Percentiles rank a stretch among this genome's conserved stretches.
These are phyloP conservation scores for Nanorana parkeri DNA, from an alignment of 2,113 vertebrate species.

Conservation along the genomic window DNA sequence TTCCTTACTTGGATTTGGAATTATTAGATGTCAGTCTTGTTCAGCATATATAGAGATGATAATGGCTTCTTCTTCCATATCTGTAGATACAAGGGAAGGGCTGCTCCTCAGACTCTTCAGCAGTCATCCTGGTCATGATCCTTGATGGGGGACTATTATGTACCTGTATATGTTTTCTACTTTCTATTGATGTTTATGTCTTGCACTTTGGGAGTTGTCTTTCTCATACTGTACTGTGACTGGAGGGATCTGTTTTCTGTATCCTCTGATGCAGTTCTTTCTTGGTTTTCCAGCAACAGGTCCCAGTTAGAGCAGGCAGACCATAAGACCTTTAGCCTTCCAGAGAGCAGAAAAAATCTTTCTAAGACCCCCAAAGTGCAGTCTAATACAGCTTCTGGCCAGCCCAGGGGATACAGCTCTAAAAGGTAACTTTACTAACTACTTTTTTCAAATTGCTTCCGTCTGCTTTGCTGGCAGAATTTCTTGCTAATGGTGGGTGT, in stretches of 20 bases:
- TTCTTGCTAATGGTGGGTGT: neutral
- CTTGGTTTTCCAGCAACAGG: constrained; percentile 86
- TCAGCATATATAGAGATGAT: no score
- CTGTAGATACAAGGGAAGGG: no score
- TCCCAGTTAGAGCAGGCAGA: constrained; percentile 99
- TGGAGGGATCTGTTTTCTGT: constrained; percentile 17
- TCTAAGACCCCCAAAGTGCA: constrained; percentile 99
- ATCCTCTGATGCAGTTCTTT: constrained; percentile 45
- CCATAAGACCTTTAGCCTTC: constrained; percentile 97
- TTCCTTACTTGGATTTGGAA: no score
- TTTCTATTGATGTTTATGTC: no score
- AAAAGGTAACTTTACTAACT: constrained; percentile 89
- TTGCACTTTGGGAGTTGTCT: neutral
- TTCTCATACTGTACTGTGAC: neutral
- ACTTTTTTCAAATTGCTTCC: constrained; percentile 55
- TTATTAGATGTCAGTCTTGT: no score
- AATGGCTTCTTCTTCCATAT: no score
- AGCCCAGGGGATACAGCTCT: constrained; percentile 96
- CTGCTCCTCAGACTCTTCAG: no score
- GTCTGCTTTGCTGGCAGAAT: neutral
- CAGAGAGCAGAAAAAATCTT: constrained; percentile 98
- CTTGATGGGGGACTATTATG: no score
- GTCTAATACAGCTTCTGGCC: constrained; percentile 92
- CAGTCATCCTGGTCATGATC: no score
- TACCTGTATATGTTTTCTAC: no score